Base-by-base conservation (phyloP, 2,797 vertebrate genomes). In the Brachyalestes nurse region DNA sequence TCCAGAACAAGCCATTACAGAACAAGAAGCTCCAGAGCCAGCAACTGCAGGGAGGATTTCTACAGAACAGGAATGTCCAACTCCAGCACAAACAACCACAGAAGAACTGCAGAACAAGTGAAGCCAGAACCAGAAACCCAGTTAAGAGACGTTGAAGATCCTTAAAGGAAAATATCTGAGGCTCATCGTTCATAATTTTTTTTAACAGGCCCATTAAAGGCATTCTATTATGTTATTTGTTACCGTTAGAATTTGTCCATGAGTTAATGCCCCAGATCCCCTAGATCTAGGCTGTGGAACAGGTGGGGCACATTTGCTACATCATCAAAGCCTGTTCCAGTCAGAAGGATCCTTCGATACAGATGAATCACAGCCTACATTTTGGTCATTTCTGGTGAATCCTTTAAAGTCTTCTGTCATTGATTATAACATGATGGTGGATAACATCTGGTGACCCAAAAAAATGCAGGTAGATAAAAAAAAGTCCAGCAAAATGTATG, bases 121-220 rank as follows among this genome's bases (percentile, higher is more conserved):
- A 58, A 23, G 28, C 23, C 64, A 75, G 76, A 78, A 34, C 55
- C 55, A 42, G 72, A 58, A 13, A n/a, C 53, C 23, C 38, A 16
- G n/a, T 12, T 57, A 16, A 57, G 21, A 45, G 49, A 57, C 61
- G 72, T 1, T 40, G 51, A 75, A 67, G 62, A 61, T 1, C 3
- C 55, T 69, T 51, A 65, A 67, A 45, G 17, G 13, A 49, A 49
- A 12, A 49, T 12, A 13, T 49, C 12, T 49, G 12, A 13, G 2
- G 47, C 2, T 34, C 34, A 21, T 65, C 28, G 3, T 28, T 28
- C 28, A 12, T 75, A 14, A 6, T 51, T 12, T 1, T 62, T 53
- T 38, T 40, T 2, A 53, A 53, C n/a, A n/a, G 28, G 21, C 0
- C 45, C 57, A 61, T 49, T 49, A 28, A 61, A 28, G 28, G 23